Conservation (phyloP, 1,140 invertebrate species). For the Neuroterus valhalla region DNA sequence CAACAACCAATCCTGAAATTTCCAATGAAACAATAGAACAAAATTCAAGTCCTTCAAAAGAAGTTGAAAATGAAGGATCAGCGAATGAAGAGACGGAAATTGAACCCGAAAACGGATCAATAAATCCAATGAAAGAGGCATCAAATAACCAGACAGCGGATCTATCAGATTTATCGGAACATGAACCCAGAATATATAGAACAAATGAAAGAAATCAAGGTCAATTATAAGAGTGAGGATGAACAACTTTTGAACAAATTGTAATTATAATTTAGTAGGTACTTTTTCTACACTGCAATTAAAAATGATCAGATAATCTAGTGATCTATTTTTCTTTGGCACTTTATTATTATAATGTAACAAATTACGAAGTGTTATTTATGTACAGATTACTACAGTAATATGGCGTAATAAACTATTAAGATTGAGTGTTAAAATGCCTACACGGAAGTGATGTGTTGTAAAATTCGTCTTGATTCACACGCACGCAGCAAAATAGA, state of each 20-base stretch:
- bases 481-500: conserved; percentile 21
- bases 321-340: conserved; percentile 67
- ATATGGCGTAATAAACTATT: conserved; percentile 63
- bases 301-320: neutral
- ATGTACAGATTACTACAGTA: conserved; percentile 68
- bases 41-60: neutral
- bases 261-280: neutral
- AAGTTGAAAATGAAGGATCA: neutral
- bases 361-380: conserved; percentile 55
- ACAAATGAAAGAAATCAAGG: no score
- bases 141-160: no score
- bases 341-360: conserved; percentile 69
- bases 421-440: conserved; percentile 56
- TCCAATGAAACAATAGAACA: neutral
- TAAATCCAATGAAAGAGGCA: no score
- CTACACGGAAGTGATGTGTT: conserved; percentile 53
- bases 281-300: neutral
- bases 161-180: no score
- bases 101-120: neutral
- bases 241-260: neutral
- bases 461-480: conserved; percentile 33
- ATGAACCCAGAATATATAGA: no score
- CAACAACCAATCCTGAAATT: neutral
- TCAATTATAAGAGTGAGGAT: neutral
- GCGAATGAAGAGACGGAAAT: neutral